Evolutionary conservation across 92 coral and sea anemone species (phyloP), one percentile per base, ranked within the genome.

Genomic region (Paramuricea clavata): DNA sequence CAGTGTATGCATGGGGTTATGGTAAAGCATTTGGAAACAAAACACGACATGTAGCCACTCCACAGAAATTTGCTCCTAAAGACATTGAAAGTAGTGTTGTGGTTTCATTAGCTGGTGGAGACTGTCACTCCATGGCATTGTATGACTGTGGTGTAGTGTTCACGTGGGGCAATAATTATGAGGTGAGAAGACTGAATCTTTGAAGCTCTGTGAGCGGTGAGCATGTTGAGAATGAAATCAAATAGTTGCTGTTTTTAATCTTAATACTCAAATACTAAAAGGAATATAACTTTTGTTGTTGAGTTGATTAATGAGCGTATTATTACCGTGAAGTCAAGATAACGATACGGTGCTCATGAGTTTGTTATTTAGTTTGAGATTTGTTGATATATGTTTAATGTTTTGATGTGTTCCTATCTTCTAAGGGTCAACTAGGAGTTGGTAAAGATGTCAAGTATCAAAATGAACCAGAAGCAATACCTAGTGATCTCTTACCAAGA

Each of bases 111-210:
- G 95, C 94, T 81, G 99, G 98, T 22, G 99, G 99, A 27, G 99
- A 97, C 85, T 97, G 98, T 4, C 99, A 97, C 52, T 97, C 98
- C 0, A 69, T 94, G 91, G 72, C 89, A 64, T 94, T 92, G 39
- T 92, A 92, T 56, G 84, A 89, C 73, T 69, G 83, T 81, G 95
- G 97, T n/a, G 62, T 74, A 16, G 81, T 97, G 5, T 90, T 61
- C 90, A 87, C 97, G 28, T 94, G 95, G 96, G 99, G 99, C 1
- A 94, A 91, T 49, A 97, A 97, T 76, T 97, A 86, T 85, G 99
- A 97, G 94, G 99, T 97, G 88, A 69, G 83, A 12, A 39, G 33
- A 64, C 23, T 19, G 4, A 16, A 25, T 10, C 6, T 47, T 21
- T n/a, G n/a, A n/a, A n/a, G n/a, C n/a, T n/a, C n/a, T n/a, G n/a